A percentile compares a stretch with the other conserved stretches of the same genome.
These are phyloP conservation scores for Phymorhynchus buccinoides DNA, from an alignment of 1,140 invertebrate genomes.

Conservation along the genomic window DNA sequence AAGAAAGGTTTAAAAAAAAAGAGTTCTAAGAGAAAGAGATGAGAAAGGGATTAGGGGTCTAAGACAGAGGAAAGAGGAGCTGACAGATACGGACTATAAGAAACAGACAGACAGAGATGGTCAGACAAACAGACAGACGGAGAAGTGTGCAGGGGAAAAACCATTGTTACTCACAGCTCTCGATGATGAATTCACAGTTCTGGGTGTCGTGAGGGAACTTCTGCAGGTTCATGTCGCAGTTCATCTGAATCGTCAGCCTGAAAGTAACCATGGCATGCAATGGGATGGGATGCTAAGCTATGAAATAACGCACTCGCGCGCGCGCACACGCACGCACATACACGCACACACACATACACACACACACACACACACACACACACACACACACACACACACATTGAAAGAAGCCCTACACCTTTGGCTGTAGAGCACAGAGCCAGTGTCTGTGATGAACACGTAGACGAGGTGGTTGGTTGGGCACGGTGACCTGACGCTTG, in stretches of 20 bases:
- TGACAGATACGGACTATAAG: no score
- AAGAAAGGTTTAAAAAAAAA: no score
- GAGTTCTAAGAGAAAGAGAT: conserved; percentile 9
- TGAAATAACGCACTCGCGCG: neutral
- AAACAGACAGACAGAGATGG: neutral
- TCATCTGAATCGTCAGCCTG: neutral
- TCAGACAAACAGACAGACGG: neutral
- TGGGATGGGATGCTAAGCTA: no score
- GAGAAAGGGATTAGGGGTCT: no score
- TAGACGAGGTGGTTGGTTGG: no score
- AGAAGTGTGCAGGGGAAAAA: neutral
- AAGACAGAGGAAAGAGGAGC: no score
- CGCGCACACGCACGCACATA: neutral
- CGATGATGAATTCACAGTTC: neutral
- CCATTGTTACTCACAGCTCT: neutral
- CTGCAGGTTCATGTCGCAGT: conserved; percentile 20
- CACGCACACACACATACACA: neutral
- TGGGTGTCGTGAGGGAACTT: conserved; percentile 1
- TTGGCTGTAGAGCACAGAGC: no score
- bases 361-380: neutral
- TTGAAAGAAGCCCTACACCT: no score
- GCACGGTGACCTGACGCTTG: no score
- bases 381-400: neutral
- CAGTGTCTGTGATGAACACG: no score
- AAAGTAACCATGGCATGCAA: no score